Percentiles rank a stretch among this genome's conserved stretches.
phyloP scores from a whole-genome alignment of 2,888 invertebrate genomes.

The Aricia artaxerxes region DNA sequence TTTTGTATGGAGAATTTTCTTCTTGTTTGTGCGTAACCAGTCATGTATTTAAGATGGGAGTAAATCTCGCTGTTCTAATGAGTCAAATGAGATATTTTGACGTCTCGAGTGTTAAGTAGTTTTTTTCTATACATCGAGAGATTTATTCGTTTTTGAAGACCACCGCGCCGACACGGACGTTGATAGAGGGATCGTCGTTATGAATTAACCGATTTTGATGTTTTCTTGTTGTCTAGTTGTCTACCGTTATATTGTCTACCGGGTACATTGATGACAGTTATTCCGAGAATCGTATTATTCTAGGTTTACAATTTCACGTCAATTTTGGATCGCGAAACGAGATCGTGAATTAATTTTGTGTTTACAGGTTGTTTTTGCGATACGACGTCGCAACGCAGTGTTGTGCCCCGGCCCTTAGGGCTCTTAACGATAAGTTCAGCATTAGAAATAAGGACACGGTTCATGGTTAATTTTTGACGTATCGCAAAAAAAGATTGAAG shows the following conservation, averaged over 20 bases:
- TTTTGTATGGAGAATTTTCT: neutral
- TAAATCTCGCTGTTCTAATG: constrained; percentile 10
- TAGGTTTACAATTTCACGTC: constrained; percentile 19
- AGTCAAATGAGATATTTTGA: constrained; percentile 41
- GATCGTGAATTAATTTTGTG: neutral
- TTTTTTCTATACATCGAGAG: constrained; percentile 41
- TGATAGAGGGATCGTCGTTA: constrained; percentile 54
- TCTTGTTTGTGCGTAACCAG: neutral
- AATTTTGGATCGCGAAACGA: constrained; percentile 6
- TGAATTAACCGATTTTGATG: constrained; percentile 41
- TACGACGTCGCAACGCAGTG: no score
- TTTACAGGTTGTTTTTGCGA: neutral
- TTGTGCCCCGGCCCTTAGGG: no score
- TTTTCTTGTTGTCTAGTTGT: constrained; percentile 12
- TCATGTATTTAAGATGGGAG: neutral
- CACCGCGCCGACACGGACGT: constrained; percentile 51
- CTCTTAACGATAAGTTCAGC: no score
- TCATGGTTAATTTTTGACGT: no score
- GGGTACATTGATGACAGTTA: neutral
- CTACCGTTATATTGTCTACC: neutral
- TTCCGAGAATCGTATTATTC: neutral
- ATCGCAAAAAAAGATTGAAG: no score
- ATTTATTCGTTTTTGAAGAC: constrained; percentile 53
- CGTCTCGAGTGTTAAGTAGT: constrained; percentile 40
- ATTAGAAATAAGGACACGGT: no score